Base-by-base conservation (phyloP, 30 jellyfish, hydroid and myxozoan genomes). In the Rhopilema esculentum region DNA sequence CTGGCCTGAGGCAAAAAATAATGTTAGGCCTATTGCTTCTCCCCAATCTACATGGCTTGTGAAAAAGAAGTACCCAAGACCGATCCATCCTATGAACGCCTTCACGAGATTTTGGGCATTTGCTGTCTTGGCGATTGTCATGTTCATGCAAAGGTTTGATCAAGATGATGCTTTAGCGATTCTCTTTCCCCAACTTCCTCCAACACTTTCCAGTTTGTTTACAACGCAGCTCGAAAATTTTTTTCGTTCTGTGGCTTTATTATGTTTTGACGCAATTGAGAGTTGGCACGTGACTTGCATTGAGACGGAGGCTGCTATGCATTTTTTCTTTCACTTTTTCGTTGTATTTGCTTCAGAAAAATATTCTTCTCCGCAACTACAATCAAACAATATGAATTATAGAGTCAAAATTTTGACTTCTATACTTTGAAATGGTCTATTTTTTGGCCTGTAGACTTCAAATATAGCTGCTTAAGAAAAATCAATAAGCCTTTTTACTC, bases 11-110 rank as follows among this genome's bases (percentile, higher is more conserved):
- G 96, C 91, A 77, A 76, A 88, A 76, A 88, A 88, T 63, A 88
- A 68, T 9, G 96, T 88, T 80, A 88, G 92, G 86, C 96, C 96
- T 26, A 88, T 62, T 8, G 91, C 96, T 88, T 88, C 96, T 1
- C 96, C 96, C 91, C 96, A 88, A 30, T 53, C 77, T 80, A 78
- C 96, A 63, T 88, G 40, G 17, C 51, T 67, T 24, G 96, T 79
- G 75, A 80, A 27, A 81, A 88, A 88, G 86, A 88, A 88, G 50
- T 69, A 88, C 31, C 49, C 33, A 0, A 88, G 76, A 40, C 96
- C 96, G 9, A 73, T 28, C 88, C 87, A 70, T 32, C 96, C 96
- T 29, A 88, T 80, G 66, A 88, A 27, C 48, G 89, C 92, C 32
- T 88, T 88, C 12, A 88, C 27, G 23, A 76, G 40, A 19, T 52